phyloP scores from a whole-genome alignment of 1,140 invertebrate species.

The Nasonia giraulti region DNA sequence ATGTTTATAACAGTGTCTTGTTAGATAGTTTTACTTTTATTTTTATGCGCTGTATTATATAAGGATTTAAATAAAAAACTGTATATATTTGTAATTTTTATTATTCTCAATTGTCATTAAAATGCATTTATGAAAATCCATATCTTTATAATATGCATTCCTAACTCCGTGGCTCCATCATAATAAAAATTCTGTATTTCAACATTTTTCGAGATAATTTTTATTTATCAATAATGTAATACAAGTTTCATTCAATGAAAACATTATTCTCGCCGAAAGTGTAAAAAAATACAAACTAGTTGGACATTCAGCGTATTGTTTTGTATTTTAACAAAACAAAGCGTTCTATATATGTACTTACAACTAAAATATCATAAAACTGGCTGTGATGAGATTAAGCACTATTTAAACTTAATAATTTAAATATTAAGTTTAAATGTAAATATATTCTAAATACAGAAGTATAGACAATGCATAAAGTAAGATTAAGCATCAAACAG shows the following conservation, averaged over 20 bases:
- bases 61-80: not conserved
- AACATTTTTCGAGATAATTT: not conserved
- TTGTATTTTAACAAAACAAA: not conserved
- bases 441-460: too few relatives aligned
- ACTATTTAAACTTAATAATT: not conserved
- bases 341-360: not conserved
- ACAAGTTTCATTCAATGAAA: constrained; percentile 32
- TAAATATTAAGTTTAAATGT: too few relatives aligned
- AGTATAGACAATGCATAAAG: too few relatives aligned
- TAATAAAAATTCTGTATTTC: not conserved
- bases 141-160: too few relatives aligned
- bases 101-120: too few relatives aligned
- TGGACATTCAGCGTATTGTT: not conserved
- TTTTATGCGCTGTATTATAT: not conserved
- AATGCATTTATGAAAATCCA: not conserved
- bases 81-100: not conserved
- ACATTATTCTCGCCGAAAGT: not conserved
- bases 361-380: not conserved
- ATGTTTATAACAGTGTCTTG: not conserved
- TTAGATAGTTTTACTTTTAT: not conserved
- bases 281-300: not conserved
- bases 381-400: not conserved
- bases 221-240: constrained; percentile 55
- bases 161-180: not conserved
- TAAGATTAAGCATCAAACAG: not conserved